phyloP scores from a whole-genome alignment of 2,888 invertebrate species.

The Priocnemis perturbator region DNA sequence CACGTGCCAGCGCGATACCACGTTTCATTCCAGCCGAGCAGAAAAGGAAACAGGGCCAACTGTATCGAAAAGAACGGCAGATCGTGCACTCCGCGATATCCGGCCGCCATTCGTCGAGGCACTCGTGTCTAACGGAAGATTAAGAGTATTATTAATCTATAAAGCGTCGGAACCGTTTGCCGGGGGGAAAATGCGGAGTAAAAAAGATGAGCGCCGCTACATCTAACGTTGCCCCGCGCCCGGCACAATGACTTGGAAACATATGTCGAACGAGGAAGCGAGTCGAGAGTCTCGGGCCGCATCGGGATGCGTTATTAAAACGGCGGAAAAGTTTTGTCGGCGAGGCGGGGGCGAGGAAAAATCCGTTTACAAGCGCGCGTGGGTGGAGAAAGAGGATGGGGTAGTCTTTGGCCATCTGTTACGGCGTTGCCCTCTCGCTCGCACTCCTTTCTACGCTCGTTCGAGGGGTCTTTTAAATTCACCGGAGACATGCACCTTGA shows the following conservation, averaged over 20 bases:
- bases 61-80: too few species aligned
- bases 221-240: slow-evolving; percentile 28
- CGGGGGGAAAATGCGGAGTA: slow-evolving; percentile 25
- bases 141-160: slow-evolving; percentile 46
- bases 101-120: slow-evolving; percentile 58
- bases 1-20: slow-evolving; percentile 22
- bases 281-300: slow-evolving; percentile 46
- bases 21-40: slow-evolving; percentile 37
- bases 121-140: slow-evolving; percentile 60
- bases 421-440: neutral
- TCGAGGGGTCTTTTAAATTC: slow-evolving; percentile 65
- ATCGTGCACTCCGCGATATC: slow-evolving; percentile 45
- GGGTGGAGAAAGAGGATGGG: slow-evolving; percentile 6
- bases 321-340: slow-evolving; percentile 20
- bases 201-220: slow-evolving; percentile 29
- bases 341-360: slow-evolving; percentile 5
- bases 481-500: slow-evolving; percentile 69
- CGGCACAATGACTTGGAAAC: slow-evolving; percentile 62
- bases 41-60: slow-evolving; percentile 49
- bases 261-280: slow-evolving; percentile 66
- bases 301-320: slow-evolving; percentile 68
- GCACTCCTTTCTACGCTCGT: neutral
- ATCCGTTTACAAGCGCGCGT: neutral
- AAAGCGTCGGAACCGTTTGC: too few species aligned
- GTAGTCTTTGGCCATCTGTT: slow-evolving; percentile 8